phyloP scores from a whole-genome alignment of 2,888 invertebrate species.

The Melanotus villosus region DNA sequence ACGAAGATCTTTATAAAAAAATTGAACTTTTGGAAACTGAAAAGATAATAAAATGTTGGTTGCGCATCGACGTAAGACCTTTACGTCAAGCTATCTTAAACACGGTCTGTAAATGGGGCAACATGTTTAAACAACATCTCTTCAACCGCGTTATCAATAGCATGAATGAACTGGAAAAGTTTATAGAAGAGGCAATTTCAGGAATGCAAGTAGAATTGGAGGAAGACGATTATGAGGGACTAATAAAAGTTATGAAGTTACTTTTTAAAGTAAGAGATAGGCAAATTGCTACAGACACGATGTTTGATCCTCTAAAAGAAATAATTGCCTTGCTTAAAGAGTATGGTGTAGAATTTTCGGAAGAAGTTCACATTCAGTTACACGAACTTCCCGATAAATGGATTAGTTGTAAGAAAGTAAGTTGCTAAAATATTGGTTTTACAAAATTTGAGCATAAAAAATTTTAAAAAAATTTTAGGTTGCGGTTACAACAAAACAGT shows the following conservation, averaged over 20 bases:
- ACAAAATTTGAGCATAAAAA: neutral
- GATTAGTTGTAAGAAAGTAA: conserved; percentile 84
- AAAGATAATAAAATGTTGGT: conserved; percentile 83
- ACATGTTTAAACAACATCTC: conserved; percentile 88
- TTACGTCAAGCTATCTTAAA: conserved; percentile 88
- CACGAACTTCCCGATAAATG: conserved; percentile 90
- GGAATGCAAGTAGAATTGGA: conserved; percentile 80
- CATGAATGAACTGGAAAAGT: conserved; percentile 82
- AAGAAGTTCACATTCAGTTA: conserved; percentile 81
- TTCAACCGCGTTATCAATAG: conserved; percentile 85
- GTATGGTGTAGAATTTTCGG: conserved; percentile 90
- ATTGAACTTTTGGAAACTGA: conserved; percentile 78
- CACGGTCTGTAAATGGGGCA: conserved; percentile 89
- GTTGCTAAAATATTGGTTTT: neutral
- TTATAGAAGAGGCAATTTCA: conserved; percentile 81
- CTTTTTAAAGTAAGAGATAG: conserved; percentile 84
- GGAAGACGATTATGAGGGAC: conserved; percentile 89
- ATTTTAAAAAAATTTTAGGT: conserved; percentile 59
- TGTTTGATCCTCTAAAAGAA: conserved; percentile 91
- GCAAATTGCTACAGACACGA: conserved; percentile 83
- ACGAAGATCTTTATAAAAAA: conserved; percentile 83
- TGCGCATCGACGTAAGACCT: conserved; percentile 82
- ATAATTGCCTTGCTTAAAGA: conserved; percentile 87
- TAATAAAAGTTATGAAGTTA: conserved; percentile 87
- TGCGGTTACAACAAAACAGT: conserved; percentile 86